Percentiles rank a stretch among this genome's conserved stretches.
These are phyloP conservation scores for Tigriopus japonicus DNA, from an alignment of 1,140 invertebrate genomes.

Conservation along the genomic window DNA sequence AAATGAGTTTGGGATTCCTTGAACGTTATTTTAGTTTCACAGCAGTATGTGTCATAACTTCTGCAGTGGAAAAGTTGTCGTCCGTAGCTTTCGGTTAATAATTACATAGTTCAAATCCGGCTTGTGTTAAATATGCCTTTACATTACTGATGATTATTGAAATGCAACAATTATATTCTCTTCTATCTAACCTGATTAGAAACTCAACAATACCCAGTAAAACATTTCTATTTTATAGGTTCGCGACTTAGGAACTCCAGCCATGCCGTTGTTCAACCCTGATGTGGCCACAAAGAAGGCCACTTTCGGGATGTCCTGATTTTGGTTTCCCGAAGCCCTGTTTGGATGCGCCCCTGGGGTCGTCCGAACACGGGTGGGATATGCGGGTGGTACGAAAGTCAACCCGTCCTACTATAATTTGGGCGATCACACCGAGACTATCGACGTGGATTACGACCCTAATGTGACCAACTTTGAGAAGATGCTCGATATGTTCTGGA, in stretches of 20 bases:
- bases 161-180: too few species aligned
- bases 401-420: constrained; percentile 58
- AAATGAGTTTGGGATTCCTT: too few species aligned
- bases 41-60: too few species aligned
- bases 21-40: too few species aligned
- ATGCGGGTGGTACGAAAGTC: constrained; percentile 58
- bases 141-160: too few species aligned
- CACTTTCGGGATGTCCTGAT: constrained; percentile 88
- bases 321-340: constrained; percentile 82
- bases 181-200: too few species aligned
- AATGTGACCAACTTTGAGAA: constrained; percentile 47
- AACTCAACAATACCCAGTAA: too few species aligned
- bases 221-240: neutral
- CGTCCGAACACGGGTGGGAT: constrained; percentile 78
- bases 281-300: constrained; percentile 34
- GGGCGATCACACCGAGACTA: constrained; percentile 83
- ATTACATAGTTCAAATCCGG: too few species aligned
- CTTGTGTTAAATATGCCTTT: too few species aligned
- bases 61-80: too few species aligned
- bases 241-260: constrained; percentile 14
- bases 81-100: too few species aligned
- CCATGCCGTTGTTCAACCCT: constrained; percentile 23
- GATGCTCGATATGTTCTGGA: constrained; percentile 71
- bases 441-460: constrained; percentile 76
- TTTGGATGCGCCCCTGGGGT: constrained; percentile 71